Evolutionary conservation across 1,140 invertebrate species (phyloP).

Genomic region (Drosophila dunni): DNA sequence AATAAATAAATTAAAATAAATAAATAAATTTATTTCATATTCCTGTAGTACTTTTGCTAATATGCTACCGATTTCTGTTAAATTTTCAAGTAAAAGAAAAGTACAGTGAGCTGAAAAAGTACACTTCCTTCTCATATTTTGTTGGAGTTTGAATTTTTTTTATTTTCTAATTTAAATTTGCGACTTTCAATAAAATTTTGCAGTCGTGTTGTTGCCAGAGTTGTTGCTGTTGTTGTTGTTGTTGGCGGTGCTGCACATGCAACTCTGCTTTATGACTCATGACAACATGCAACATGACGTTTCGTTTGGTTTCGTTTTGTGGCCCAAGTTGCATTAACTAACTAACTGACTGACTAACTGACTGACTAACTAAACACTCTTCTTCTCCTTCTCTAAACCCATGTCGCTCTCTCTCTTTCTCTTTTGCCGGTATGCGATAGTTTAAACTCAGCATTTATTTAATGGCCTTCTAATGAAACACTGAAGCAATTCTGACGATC

Average conservation of each 20-base stretch:
- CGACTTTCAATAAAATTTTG: conserved; percentile 56
- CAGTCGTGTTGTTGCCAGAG: conserved; percentile 39
- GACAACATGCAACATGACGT: conserved; percentile 80
- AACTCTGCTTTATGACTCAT: conserved; percentile 82
- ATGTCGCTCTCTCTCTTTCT: neutral
- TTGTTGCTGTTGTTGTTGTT: conserved; percentile 37
- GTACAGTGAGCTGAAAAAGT: conserved; percentile 1
- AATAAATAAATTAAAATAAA: no score
- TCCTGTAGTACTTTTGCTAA: no score
- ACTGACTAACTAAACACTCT: conserved; percentile 36
- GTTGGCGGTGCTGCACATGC: conserved; percentile 54
- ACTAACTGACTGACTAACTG: conserved; percentile 41
- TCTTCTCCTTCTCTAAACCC: neutral
- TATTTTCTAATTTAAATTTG: conserved; percentile 73
- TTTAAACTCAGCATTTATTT: conserved; percentile 58
- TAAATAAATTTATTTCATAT: no score
- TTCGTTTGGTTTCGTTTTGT: conserved; percentile 54
- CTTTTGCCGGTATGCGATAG: conserved; percentile 29
- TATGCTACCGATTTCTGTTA: no score
- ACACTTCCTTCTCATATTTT: conserved; percentile 49
- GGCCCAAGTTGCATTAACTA: conserved; percentile 26
- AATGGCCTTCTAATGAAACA: conserved; percentile 56
- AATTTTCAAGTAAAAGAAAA: no score
- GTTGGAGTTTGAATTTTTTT: conserved; percentile 54
- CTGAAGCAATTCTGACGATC: conserved; percentile 27